These are phyloP conservation scores for Oscheius sp. DNA, from an alignment of 2,888 invertebrate genomes.

Conservation along the genomic window DNA sequence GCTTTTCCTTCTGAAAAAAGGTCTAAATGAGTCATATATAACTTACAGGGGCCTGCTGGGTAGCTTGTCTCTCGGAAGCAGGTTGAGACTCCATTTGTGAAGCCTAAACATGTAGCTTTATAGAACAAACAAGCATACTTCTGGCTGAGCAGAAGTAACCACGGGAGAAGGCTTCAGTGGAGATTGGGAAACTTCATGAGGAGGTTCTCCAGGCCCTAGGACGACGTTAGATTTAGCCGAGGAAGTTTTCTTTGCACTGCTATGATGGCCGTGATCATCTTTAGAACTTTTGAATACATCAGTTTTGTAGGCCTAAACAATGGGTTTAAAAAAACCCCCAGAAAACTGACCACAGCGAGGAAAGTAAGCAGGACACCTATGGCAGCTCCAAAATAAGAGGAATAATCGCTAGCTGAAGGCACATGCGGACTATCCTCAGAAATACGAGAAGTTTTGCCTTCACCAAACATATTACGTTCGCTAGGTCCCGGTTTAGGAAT, in stretches of 20 bases:
- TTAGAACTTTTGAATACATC: conserved; percentile 21
- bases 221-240: conserved; percentile 6
- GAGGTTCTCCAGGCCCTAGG: conserved; percentile 24
- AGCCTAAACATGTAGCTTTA: neutral
- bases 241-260: conserved; percentile 6
- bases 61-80: neutral
- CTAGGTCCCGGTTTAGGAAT: conserved; percentile 51
- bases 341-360: conserved; percentile 47
- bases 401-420: conserved; percentile 42
- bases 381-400: conserved; percentile 51
- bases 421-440: conserved; percentile 40
- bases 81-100: neutral
- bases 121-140: neutral
- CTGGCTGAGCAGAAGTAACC: conserved; percentile 10
- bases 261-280: conserved; percentile 26
- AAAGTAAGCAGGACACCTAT: conserved; percentile 53
- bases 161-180: neutral
- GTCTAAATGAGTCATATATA: neutral
- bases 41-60: neutral
- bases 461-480: conserved; percentile 21
- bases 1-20: neutral
- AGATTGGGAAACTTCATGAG: neutral
- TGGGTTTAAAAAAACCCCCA: neutral
- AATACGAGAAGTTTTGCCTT: conserved; percentile 29
- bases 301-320: conserved; percentile 25